Evolutionary conservation across 2,797 vertebrate species (phyloP), one percentile per base, ranked within the genome.

Genomic region (Sebastes diploproa): DNA sequence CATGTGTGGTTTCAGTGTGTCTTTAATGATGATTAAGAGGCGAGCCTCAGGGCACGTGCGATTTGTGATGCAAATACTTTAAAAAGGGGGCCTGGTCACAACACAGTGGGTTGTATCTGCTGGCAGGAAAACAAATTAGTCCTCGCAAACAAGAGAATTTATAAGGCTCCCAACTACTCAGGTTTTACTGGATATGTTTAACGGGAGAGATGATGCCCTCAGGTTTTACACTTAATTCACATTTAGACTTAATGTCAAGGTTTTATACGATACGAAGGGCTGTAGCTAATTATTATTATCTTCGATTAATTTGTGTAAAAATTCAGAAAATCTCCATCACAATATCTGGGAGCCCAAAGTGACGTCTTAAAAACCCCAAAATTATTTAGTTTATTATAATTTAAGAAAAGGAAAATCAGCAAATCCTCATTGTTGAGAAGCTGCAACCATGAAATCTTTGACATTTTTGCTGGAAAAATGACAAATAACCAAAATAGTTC

Each of bases 31-130:
- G 20, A 81, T 75, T 72, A 72, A 78, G 61, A 22, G 56, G n/a
- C 23, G 1, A 8, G 76, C 70, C 81, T 11, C 38, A 32, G 29
- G 82, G 67, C 70, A 6, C 29, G 34, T 36, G 60, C 59, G 23
- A 78, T 82, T 82, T 91, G 84, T 81, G 80, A 89, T 90, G 80
- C 83, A 90, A 81, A 93, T 86, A 63, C 30, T 62, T 52, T 58
- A 68, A 72, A 75, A 69, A 34, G 69, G 42, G 18, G 59, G 46
- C 29, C 10, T 0, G 10, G 68, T 54, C 54, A 73, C 61, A 81
- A 83, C 80, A 83, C 42, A 38, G 72, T 12, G 62, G 50, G 63
- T 10, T 29, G 61, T n/a, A 67, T 78, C 70, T 56, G 34, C 69
- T 25, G 71, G 65, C 61, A 50, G 25, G 30, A 42, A 59, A 56